A percentile compares a stretch with the other conserved stretches of the same genome.
These are phyloP conservation scores for Morone chrysops DNA, from an alignment of 2,113 vertebrate genomes.

Conservation along the genomic window DNA sequence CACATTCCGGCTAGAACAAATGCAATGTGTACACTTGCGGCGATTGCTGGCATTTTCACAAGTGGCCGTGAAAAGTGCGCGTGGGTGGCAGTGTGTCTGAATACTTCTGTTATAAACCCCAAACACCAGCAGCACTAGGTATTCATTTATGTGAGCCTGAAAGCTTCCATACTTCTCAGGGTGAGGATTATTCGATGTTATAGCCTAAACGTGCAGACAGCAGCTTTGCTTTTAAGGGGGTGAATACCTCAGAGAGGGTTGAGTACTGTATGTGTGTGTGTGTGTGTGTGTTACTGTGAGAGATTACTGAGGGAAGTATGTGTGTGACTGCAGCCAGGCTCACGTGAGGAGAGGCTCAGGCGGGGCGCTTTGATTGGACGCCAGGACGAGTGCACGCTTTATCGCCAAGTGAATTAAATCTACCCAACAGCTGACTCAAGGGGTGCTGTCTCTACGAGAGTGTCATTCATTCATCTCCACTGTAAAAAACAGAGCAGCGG, in stretches of 20 bases:
- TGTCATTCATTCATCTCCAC: conserved; percentile 47
- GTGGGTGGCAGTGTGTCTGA: not conserved
- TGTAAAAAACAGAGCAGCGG: conserved; percentile 24
- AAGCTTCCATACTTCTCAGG: conserved; percentile 7
- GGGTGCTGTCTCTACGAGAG: conserved; percentile 26
- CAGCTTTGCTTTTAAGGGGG: conserved; percentile 23
- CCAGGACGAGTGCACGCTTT: conserved; percentile 35
- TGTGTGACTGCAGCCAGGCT: conserved; percentile 64
- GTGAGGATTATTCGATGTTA: conserved; percentile 41
- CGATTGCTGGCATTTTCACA: conserved; percentile 58
- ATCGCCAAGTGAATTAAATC: conserved; percentile 72
- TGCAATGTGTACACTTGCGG: conserved; percentile 39
- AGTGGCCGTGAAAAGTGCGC: conserved; percentile 45
- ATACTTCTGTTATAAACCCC: not conserved
- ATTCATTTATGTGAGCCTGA: conserved; percentile 24
- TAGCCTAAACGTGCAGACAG: conserved; percentile 28
- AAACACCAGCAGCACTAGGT: not conserved
- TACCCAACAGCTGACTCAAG: conserved; percentile 66
- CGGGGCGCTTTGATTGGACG: conserved; percentile 70
- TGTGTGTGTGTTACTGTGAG: conserved; percentile 18
- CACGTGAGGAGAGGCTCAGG: conserved; percentile 74
- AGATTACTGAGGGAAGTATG: conserved; percentile 66
- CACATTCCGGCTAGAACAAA: conserved; percentile 50
- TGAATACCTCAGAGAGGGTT: conserved; percentile 11
- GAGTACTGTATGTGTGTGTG: not conserved